These are phyloP conservation scores for Steatocranus sp. DNA, from an alignment of 2,797 vertebrate genomes.

Conservation along the genomic window DNA sequence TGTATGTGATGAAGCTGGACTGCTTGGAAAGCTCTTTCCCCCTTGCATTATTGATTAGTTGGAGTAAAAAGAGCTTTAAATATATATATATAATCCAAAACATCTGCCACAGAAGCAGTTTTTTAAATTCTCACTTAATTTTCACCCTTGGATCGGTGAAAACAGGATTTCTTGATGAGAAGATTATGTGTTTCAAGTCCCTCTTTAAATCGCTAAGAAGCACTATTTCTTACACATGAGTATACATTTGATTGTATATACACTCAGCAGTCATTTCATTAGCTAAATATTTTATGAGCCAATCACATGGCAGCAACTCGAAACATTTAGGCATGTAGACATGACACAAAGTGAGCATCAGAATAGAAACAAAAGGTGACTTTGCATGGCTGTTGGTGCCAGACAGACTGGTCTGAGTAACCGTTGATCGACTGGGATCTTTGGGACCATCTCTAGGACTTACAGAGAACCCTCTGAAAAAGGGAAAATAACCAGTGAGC, in stretches of 20 bases:
- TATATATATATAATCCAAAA: neutral
- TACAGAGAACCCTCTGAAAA: neutral
- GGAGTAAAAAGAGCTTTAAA: neutral
- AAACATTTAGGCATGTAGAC: neutral
- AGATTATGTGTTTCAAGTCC: neutral
- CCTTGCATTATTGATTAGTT: conserved; percentile 2
- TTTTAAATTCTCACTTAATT: neutral
- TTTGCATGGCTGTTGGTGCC: neutral
- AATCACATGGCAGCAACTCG: neutral
- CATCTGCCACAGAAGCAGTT: neutral
- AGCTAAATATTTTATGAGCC: neutral
- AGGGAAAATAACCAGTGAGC: neutral
- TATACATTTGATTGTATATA: neutral
- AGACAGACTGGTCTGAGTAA: neutral
- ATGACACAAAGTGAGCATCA: neutral
- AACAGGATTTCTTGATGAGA: neutral
- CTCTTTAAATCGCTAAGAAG: neutral
- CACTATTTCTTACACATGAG: neutral
- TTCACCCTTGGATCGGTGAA: neutral
- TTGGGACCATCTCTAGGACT: neutral
- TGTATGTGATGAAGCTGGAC: neutral
- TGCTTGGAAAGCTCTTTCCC: neutral
- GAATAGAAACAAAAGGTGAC: neutral
- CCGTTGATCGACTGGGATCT: neutral
- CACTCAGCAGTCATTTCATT: neutral